Conservation (phyloP, 2,113 vertebrate species). For the Catharus minimus region DNA sequence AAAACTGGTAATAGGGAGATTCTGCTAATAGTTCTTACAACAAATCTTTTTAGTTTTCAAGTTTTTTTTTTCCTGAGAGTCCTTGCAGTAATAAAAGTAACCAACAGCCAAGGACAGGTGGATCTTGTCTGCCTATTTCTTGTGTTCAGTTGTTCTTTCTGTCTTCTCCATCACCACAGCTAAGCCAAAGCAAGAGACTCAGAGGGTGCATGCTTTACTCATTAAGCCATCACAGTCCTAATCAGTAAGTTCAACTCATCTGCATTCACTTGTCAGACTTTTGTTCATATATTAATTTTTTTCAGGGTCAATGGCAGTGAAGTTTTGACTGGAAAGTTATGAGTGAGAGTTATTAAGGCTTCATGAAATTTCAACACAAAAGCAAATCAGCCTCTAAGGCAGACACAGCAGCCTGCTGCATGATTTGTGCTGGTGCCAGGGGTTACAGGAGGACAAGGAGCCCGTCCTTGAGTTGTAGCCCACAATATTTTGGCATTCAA, state of each 20-base stretch:
- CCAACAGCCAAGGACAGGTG: not conserved
- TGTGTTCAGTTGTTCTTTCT: not conserved
- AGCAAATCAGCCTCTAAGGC: not conserved
- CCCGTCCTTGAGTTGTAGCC: fast-evolving
- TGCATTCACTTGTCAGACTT: not conserved
- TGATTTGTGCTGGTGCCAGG: not conserved
- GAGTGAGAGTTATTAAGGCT: not conserved
- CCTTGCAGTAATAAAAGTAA: not conserved
- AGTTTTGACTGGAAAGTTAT: not conserved
- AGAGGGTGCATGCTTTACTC: not conserved
- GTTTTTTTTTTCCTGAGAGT: not conserved
- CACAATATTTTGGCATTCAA: not conserved
- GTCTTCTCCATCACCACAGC: not conserved
- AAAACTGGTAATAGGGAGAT: not conserved
- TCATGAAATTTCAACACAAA: constrained; percentile 13
- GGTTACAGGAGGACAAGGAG: not conserved
- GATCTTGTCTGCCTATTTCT: not conserved
- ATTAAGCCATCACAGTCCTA: not conserved
- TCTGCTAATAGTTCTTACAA: not conserved
- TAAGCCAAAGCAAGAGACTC: not conserved
- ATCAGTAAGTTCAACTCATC: constrained; percentile 2
- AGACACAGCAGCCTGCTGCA: not conserved
- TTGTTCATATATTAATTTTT: constrained; percentile 1
- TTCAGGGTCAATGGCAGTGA: not conserved
- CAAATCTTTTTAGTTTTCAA: not conserved